Evolutionary conservation across 1,140 invertebrate species (phyloP).

Genomic region (Bombus vancouverensis): DNA sequence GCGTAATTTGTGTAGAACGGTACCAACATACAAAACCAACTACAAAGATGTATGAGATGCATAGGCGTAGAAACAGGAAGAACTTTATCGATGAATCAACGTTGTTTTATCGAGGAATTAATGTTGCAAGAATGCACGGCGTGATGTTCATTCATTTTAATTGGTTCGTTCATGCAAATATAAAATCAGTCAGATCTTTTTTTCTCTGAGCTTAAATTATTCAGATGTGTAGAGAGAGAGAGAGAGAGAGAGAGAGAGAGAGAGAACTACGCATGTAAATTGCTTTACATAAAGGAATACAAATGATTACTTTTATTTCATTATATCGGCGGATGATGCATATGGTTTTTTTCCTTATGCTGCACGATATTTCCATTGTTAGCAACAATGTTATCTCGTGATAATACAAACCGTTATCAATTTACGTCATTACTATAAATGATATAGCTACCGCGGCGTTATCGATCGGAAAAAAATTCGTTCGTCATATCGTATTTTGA

Average conservation of each 20-base stretch:
- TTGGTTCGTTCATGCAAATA: neutral
- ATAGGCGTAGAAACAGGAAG: neutral
- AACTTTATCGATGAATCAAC: neutral
- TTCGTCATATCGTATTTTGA: neutral
- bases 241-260: too few species aligned
- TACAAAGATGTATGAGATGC: neutral
- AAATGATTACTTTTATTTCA: neutral
- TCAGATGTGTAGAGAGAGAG: too few species aligned
- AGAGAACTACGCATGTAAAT: neutral
- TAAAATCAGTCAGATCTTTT: neutral
- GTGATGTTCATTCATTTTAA: neutral
- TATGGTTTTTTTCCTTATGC: neutral
- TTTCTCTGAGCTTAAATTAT: neutral
- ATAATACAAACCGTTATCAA: neutral
- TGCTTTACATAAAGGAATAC: neutral
- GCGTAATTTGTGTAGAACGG: conserved; percentile 10
- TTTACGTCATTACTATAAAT: neutral
- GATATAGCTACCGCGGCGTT: neutral
- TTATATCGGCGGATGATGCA: neutral
- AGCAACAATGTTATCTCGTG: too few species aligned
- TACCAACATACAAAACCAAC: neutral
- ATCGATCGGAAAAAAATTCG: neutral
- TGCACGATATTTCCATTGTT: neutral
- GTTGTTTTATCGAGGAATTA: neutral
- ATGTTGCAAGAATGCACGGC: too few species aligned